Conservation (phyloP, 2,888 invertebrate species). For the Ethmia dodecea region DNA sequence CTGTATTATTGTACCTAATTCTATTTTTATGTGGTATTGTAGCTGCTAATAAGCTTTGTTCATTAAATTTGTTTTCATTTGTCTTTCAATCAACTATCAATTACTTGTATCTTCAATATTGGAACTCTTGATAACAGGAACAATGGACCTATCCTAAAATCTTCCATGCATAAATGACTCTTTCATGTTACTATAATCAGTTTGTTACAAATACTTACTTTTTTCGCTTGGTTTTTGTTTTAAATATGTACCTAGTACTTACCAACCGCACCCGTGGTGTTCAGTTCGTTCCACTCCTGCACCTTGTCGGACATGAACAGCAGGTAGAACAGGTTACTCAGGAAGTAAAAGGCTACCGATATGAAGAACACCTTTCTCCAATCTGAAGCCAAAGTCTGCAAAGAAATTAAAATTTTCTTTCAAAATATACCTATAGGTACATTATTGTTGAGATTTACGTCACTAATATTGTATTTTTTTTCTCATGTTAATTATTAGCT, state of each 20-base stretch:
- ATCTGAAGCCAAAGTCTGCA: slow-evolving; percentile 68
- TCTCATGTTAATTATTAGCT: no score
- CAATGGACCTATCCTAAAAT: neutral
- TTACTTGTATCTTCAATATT: neutral
- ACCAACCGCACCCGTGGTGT: slow-evolving; percentile 34
- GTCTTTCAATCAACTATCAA: neutral
- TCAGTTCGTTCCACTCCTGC: slow-evolving; percentile 80
- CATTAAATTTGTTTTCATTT: neutral
- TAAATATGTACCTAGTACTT: no score
- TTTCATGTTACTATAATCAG: neutral
- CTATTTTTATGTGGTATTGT: no score
- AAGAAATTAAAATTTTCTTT: no score
- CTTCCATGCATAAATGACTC: neutral
- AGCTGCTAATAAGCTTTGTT: no score
- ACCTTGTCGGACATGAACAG: slow-evolving; percentile 79
- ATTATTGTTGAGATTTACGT: no score
- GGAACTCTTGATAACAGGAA: neutral
- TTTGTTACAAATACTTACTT: no score
- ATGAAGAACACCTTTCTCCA: slow-evolving; percentile 82
- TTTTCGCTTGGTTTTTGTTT: no score
- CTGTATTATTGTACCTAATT: no score
- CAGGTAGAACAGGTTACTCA: slow-evolving; percentile 78
- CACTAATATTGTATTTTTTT: no score
- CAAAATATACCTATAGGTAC: no score
- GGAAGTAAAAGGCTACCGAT: slow-evolving; percentile 77